Percentiles rank a stretch among this genome's conserved stretches.
These are phyloP conservation scores for Drosophila fungiperda DNA, from an alignment of 2,888 invertebrate genomes.

Conservation along the genomic window DNA sequence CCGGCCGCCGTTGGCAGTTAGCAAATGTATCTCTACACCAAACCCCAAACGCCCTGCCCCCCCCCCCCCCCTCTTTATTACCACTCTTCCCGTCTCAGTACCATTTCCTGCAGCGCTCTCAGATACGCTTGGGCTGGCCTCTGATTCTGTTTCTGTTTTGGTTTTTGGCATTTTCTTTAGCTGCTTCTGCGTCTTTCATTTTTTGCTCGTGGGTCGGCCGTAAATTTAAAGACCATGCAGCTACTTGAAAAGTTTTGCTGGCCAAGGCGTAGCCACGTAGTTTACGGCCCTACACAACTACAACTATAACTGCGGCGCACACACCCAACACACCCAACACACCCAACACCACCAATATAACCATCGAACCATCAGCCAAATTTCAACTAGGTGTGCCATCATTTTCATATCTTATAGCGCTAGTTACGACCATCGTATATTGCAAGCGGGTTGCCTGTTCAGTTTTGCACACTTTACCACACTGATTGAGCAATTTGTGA, in stretches of 20 bases:
- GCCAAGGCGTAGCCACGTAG: constrained; percentile 68
- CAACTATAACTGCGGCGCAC: not conserved
- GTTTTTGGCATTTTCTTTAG: constrained; percentile 32
- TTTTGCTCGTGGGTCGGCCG: constrained; percentile 33
- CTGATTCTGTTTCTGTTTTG: constrained; percentile 49
- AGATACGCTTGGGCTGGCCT: constrained; percentile 65
- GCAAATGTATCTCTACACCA: constrained; percentile 58
- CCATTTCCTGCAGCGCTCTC: constrained; percentile 58
- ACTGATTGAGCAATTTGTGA: constrained; percentile 69
- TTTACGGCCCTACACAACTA: constrained; percentile 51
- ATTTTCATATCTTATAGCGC: constrained; percentile 69
- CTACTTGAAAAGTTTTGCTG: constrained; percentile 67
- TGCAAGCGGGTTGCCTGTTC: constrained; percentile 20
- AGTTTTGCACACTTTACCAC: constrained; percentile 56
- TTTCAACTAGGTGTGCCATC: constrained; percentile 58
- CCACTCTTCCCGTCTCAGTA: constrained; percentile 28
- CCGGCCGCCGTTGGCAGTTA: constrained; percentile 74
- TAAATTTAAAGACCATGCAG: constrained; percentile 74
- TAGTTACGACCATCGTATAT: constrained; percentile 39
- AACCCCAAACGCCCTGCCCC: not conserved
- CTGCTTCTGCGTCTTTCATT: constrained; percentile 35
- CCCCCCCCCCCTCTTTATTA: not conserved
- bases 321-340: not conserved
- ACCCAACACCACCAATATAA: constrained; percentile 17
- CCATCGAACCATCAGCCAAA: constrained; percentile 11